Base-by-base conservation (phyloP, 2,113 vertebrate genomes). In the Tylochromis polylepis region DNA sequence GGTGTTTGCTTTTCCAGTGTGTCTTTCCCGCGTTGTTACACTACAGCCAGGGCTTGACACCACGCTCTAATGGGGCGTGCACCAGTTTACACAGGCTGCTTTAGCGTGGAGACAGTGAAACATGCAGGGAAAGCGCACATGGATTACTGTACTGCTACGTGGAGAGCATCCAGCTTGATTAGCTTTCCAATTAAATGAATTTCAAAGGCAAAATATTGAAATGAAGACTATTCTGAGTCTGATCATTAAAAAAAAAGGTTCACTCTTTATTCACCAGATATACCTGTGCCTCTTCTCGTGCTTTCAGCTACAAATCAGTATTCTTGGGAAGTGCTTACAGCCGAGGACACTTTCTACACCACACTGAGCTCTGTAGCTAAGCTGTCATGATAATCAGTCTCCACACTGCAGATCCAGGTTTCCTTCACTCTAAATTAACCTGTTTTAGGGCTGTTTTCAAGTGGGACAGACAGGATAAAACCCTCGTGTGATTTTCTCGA, bases 61-160 rank as follows among this genome's bases (percentile, higher is more conserved):
- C 83, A 84, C 65, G 83, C 87, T 92, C 81, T 82, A 8, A 65
- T 84, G 91, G 94, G 90, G 94, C 91, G 93, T 93, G 93, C 85
- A 94, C 90, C 92, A 46, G 65, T 83, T 90, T 81, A 90, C 41
- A 85, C 18, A 75, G 82, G 46, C 65, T 58, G 4, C 77, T 81
- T 49, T 58, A 20, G 81, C 79, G 59, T 62, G 78, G 29, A 81
- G 41, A 22, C 59, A 57, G 70, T 29, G 70, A 75, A 46, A 75
- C 70, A 75, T 51, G 46, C 46, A 77, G 27, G 10, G 27, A 24
- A 10, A 41, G 72, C 49, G 18, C 87, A 85, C 87, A 89, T 70
- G 78, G 53, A 56, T 43, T 31, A 56, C 70, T 72, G 53, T 58
- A 59, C 60, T 60, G 11, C 84, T 59, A 8, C 56, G 41, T 3